Percentiles rank a stretch among this genome's conserved stretches.
Evolutionary conservation across 2,797 vertebrate genomes (phyloP).

Genomic region (Channallabes apus): DNA sequence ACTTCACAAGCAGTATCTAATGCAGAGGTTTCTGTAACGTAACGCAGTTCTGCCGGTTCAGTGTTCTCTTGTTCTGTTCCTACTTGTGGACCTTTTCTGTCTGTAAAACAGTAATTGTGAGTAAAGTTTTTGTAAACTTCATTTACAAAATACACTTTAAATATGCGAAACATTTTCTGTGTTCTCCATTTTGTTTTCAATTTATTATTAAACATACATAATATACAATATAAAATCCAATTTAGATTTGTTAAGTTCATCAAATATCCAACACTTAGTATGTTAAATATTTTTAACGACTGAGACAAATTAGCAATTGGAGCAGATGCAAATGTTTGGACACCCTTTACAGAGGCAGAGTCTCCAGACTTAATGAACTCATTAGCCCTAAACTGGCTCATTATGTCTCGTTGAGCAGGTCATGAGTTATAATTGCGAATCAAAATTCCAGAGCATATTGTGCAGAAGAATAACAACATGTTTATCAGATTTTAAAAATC

Average conservation of each 20-base stretch:
- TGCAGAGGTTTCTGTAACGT: slow-evolving; percentile 32
- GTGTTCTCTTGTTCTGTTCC: slow-evolving; percentile 15
- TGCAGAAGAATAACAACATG: no score
- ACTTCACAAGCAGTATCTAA: slow-evolving; percentile 41
- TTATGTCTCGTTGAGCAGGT: neutral
- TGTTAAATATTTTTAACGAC: no score
- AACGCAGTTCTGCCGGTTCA: neutral
- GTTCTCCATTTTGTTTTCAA: neutral
- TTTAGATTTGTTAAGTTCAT: no score
- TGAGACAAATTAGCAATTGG: neutral
- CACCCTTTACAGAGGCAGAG: neutral
- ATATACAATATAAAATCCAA: no score
- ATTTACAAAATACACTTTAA: slow-evolving; percentile 5
- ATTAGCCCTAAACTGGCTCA: neutral
- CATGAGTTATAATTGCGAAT: neutral
- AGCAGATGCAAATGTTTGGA: neutral
- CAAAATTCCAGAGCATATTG: neutral
- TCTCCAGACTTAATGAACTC: neutral
- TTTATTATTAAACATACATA: no score
- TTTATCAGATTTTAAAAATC: no score
- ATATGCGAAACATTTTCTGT: neutral
- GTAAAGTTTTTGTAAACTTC: slow-evolving; percentile 20
- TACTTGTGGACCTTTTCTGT: neutral
- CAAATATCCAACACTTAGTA: no score
- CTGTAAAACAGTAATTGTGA: neutral